These are phyloP conservation scores for Carposina sasakii DNA, from an alignment of 1,140 invertebrate species.

Conservation along the genomic window DNA sequence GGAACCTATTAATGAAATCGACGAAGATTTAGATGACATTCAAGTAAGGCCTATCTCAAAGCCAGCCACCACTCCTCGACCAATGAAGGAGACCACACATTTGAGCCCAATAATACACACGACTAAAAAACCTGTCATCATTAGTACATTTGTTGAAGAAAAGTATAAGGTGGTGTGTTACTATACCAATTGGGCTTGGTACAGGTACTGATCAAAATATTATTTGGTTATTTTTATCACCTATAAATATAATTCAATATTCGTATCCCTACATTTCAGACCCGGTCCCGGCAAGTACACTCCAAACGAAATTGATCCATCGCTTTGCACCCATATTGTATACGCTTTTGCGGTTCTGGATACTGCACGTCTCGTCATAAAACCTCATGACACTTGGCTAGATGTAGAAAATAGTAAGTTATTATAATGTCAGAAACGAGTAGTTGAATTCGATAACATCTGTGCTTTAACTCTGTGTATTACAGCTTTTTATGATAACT, in stretches of 20 bases:
- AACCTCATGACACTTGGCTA: constrained; percentile 90
- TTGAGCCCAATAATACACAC: constrained; percentile 12
- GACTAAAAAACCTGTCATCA: constrained; percentile 27
- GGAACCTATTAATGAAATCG: constrained; percentile 37
- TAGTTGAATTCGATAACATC: too few relatives aligned
- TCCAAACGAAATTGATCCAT: constrained; percentile 87
- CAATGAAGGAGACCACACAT: constrained; percentile 16
- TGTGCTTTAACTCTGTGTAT: too few relatives aligned
- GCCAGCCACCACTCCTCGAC: constrained; percentile 14
- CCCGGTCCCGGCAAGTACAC: constrained; percentile 85
- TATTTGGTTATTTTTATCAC: not conserved
- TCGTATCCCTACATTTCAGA: constrained; percentile 47
- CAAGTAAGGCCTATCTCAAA: constrained; percentile 43
- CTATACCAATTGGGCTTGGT: constrained; percentile 96
- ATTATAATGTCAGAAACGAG: not conserved
- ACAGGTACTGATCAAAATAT: constrained; percentile 63
- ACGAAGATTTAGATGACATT: constrained; percentile 56
- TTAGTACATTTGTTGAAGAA: constrained; percentile 36
- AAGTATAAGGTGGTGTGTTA: constrained; percentile 88
- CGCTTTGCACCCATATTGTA: constrained; percentile 91
- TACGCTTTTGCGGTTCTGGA: constrained; percentile 94
- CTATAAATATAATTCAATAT: not conserved
- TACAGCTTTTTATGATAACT: not conserved
- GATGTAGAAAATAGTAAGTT: constrained; percentile 88
- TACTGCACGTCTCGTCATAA: constrained; percentile 82